Percentiles rank a stretch among this genome's conserved stretches.
phyloP scores from a whole-genome alignment of 2,888 invertebrate genomes.

The Drosophila dives region DNA sequence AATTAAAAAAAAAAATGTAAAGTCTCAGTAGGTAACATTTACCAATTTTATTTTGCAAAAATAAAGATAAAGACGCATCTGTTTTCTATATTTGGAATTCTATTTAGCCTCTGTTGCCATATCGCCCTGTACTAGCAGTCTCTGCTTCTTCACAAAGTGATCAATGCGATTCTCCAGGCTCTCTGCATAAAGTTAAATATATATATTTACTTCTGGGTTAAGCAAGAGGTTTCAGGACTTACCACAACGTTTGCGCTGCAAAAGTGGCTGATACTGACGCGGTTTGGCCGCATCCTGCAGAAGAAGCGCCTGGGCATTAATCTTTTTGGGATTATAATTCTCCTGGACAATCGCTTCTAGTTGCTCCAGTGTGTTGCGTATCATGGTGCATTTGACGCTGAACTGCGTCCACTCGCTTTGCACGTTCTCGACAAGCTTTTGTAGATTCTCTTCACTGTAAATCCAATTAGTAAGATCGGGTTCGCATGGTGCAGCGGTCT shows the following conservation, averaged over 20 bases:
- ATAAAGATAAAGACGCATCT: not conserved
- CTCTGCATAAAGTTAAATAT: slow-evolving; percentile 86
- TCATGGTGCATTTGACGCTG: slow-evolving; percentile 89
- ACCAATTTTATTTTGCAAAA: not conserved
- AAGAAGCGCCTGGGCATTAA: slow-evolving; percentile 86
- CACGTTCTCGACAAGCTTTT: slow-evolving; percentile 87
- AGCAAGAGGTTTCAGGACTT: slow-evolving; percentile 81
- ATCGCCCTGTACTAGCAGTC: slow-evolving; percentile 76
- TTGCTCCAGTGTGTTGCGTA: slow-evolving; percentile 86
- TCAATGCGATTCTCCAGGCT: slow-evolving; percentile 92
- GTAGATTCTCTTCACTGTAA: slow-evolving; percentile 86
- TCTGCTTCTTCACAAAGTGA: slow-evolving; percentile 90
- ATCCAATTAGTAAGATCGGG: slow-evolving; percentile 86
- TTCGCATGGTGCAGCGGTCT: not conserved
- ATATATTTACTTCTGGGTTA: not conserved
- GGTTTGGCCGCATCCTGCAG: slow-evolving; percentile 89
- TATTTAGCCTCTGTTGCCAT: not conserved
- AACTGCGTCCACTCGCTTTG: slow-evolving; percentile 91
- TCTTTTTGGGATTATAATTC: slow-evolving; percentile 49
- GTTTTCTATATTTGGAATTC: not conserved
- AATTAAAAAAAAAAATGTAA: not conserved
- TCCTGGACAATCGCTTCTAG: slow-evolving; percentile 83
- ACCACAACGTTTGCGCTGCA: slow-evolving; percentile 92
- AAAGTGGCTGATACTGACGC: slow-evolving; percentile 90
- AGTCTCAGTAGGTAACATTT: not conserved